Base-by-base conservation (phyloP, 2,888 invertebrate species). In the Lampropteryx suffumata region DNA sequence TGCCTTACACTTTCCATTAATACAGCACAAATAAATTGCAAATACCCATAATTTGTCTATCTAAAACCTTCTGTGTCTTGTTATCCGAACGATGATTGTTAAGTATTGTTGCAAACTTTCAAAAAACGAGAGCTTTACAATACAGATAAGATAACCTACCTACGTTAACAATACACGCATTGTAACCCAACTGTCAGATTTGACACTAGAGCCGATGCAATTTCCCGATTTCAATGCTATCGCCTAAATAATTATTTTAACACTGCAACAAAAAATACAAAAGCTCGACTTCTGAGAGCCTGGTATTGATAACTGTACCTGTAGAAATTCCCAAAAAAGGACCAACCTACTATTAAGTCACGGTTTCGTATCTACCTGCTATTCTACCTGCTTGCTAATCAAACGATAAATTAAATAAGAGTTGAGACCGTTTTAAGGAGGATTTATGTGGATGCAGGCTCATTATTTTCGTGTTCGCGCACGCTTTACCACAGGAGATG, bases 351-450 rank as follows among this genome's bases (percentile, higher is more conserved):
- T 35, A 30, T 49, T 70, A 67, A 55, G 53, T 59, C 55, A 62
- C 50, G 53, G 68, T 66, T 65, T 82, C 77, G 77, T 61, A 27
- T 37, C 78, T 86, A 84, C 85, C 86, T 84, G 83, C 72, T 59
- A 59, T 65, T 64, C 69, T 86, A 85, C 87, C 84, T 86, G 84
- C 73, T 48, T 59, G 65, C 73, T 76, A 82, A 87, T 84, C 82
- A 80, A 76, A 65, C 77, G 76, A 82, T 86, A 88, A 84, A 84
- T 87, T 84, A 83, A 84, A 78, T 69, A 73, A 70, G 67, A 64
- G 71, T 77, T 79, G 71, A 50, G 35, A 46, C 42, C 44, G 26
- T 40, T 44, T 30, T 28, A 52, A 71, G 64, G 62, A 71, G 70
- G 79, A 84, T 82, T 83, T 82, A 82, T 77, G 71, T 54, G 67